Base-by-base conservation (phyloP, 2,113 vertebrate species). In the pig (Sus scrofa) region DNA sequence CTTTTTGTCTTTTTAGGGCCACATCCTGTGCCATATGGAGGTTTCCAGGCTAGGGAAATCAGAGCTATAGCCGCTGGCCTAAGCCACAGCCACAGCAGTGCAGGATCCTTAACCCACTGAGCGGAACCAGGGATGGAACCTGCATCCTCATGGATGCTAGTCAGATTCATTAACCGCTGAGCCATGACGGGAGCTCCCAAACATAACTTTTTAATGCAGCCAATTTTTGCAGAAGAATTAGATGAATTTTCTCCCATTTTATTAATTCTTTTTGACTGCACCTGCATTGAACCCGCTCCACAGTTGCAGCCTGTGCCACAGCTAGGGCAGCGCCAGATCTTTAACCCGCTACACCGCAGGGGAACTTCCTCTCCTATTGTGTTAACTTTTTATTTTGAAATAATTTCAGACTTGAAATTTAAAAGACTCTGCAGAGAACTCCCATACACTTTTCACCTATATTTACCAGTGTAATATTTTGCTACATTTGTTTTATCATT, bases 331-430 rank as follows among this genome's bases (percentile, higher is more conserved):
- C 44, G 8, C 44, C 44, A 44, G 44, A 44, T 44, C 44, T 44
- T 44, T 44, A 44, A 44, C 44, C 44, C 8, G 44, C 44, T 44
- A 8, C 44, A 8, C 44, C 44, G 8, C 44, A 44, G 44, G 44
- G 44, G 44, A 44, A 44, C 44, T 44, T 44, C 44, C 44, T 44
- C 44, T 44, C 44, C 44, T 44, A 44, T 44, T 44, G 44, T 56
- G 14, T 56, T 79, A 34, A 34, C 44, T 84, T 91, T 73, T 58
- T 91, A 54, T 68, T 94, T 96, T 91, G 50, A 91, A 83, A 87
- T 82, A 67, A 65, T 70, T 74, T 92, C 16, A 89, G 5, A 78
- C 26, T 82, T 32, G 34, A 37, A 62, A 95, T 83, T 83, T 75
- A 12, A 87, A 58, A 39, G 70, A 32, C 52, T 92, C 22, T 73